These are phyloP conservation scores for Entomobrya proxima DNA, from an alignment of 2,888 invertebrate genomes.

Conservation along the genomic window DNA sequence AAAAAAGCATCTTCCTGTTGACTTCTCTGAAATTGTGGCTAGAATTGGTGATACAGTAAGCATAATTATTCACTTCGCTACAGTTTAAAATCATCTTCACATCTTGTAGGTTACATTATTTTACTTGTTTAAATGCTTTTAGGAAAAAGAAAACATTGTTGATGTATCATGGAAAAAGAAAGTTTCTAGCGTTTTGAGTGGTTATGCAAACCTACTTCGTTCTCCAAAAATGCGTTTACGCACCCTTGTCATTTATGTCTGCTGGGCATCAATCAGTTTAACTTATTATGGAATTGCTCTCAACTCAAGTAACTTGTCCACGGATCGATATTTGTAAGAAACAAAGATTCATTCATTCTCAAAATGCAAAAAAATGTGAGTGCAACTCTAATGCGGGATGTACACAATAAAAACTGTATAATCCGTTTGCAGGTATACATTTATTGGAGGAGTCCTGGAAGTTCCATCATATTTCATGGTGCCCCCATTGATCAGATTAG, in stretches of 20 bases:
- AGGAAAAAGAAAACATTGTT: conserved; percentile 70
- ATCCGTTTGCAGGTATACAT: conserved; percentile 69
- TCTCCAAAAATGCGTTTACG: conserved; percentile 47
- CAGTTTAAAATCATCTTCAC: no score
- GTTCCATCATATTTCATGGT: conserved; percentile 75
- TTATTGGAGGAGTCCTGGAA: conserved; percentile 74
- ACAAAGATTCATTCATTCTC: conserved; percentile 20
- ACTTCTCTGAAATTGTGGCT: conserved; percentile 52
- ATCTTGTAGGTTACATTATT: background rate
- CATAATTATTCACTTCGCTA: background rate
- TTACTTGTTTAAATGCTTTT: background rate
- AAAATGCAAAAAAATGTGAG: background rate
- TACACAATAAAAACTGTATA: no score
- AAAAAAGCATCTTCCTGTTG: conserved; percentile 37
- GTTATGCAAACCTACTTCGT: conserved; percentile 45
- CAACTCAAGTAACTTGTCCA: conserved; percentile 37
- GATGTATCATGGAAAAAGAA: conserved; percentile 59
- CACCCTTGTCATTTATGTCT: conserved; percentile 39
- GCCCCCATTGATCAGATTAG: conserved; percentile 70
- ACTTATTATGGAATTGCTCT: conserved; percentile 62
- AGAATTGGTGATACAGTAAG: conserved; percentile 37
- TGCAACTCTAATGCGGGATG: no score
- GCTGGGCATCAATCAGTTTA: conserved; percentile 52
- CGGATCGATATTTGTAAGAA: conserved; percentile 56
- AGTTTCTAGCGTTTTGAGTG: conserved; percentile 44